Base-by-base conservation (phyloP, 53 echinoderm and acorn worm species). In the Glandiceps talaboti region DNA sequence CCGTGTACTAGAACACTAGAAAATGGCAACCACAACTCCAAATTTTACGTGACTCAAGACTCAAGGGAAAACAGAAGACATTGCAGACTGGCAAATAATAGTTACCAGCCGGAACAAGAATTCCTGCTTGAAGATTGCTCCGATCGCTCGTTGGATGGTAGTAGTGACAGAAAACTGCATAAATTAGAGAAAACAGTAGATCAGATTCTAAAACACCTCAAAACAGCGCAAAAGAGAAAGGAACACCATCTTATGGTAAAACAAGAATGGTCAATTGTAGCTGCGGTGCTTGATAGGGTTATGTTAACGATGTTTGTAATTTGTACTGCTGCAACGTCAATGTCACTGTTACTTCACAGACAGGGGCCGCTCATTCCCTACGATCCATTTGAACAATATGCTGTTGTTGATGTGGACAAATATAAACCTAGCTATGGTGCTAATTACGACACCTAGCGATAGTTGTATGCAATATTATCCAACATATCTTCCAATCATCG, bases 201-300 rank as follows among this genome's bases (percentile, higher is more conserved):
- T 74, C 89, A 85, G 29, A 97, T 97, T 73, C 80, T 91, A 31
- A 97, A 97, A 82, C 97, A 97, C 77, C 83, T 97, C 82, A 97
- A 97, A 84, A 89, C 76, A 14, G 14, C 91, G 25, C 93, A 97
- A 64, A 90, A 89, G 83, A 90, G 79, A 85, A 89, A 91, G 79
- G 93, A 97, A 32, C 86, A 93, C 77, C 79, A 83, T 25, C 81
- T 80, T 1, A 92, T 90, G 81, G 80, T 93, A 73, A 88, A 90
- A 80, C 86, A 90, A 25, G 96, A 96, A 79, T 96, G 96, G 96
- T 85, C 89, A 28, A 80, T 84, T 30, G 96, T 96, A 30, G 96
- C 96, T 27, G 85, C 88, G 76, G 96, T 96, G 72, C 87, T 96
- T 31, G 96, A 96, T 82, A 81, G 96, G 1, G 85, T 96, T 25